Evolutionary conservation across 1,140 invertebrate genomes (phyloP), one percentile per base, ranked within the genome.

Genomic region (Trinorchestia longiramus): DNA sequence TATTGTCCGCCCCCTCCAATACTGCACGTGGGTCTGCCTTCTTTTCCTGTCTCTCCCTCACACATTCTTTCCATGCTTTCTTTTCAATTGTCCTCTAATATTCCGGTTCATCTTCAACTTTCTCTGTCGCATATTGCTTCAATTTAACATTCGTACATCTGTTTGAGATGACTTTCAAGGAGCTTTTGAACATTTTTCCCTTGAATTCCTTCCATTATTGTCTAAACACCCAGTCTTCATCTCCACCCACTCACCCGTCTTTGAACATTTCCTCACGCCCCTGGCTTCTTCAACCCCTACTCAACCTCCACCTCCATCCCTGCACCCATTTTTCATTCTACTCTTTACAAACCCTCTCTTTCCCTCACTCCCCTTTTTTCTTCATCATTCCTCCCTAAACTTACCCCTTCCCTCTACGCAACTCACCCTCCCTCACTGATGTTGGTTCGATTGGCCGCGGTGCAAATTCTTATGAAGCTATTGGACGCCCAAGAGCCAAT

Each of bases 391-490:
- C 43, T 91, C 43, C 41, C 88, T 91, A 40, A n/a, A 40, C 41
- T 88, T 40, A 8, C 41, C 40, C 88, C 43, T 8, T 47, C 44
- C 17, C 41, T 36, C 90, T 11, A 3, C 19, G 41, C 92, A 43
- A 28, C 43, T 43, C 44, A 8, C 92, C 44, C 44, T 94, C 92
- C 43, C 92, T 45, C 43, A 6, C 92, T 94, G 43, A 94, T 94
- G 92, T 94, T 44, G 43, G 92, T 94, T 94, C 92, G 92, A 94
- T 94, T 94, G 92, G 92, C 43, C 43, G 44, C 92, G 92, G 41
- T 94, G 92, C 92, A 43, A 94, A 94, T 94, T 94, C 92, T 94
- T 94, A 94, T 94, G 92, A 94, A 94, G 92, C 92, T 94, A 94
- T 94, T 94, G 92, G 92, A 40, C 44, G 44, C 36, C 92, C 36